phyloP scores from a whole-genome alignment of 1,140 invertebrate genomes.

The Drosophila grimshawi region DNA sequence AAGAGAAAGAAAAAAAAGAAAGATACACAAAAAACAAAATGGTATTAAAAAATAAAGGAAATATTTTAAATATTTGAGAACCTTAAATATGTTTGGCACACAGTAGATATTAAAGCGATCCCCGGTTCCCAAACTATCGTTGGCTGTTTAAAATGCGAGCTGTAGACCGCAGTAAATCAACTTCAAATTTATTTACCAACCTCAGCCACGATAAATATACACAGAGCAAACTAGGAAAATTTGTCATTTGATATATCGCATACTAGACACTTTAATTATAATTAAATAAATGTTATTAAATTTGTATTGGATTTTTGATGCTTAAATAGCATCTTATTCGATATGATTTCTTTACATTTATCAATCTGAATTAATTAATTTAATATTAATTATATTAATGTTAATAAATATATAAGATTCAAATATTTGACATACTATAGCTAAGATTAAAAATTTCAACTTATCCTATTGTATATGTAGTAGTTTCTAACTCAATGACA shows the following conservation, averaged over 20 bases:
- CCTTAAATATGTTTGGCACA: slow-evolving; percentile 53
- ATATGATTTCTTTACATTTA: no score
- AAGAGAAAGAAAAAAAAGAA: slow-evolving; percentile 13
- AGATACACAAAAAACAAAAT: slow-evolving; percentile 17
- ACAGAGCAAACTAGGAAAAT: neutral
- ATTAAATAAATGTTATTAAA: no score
- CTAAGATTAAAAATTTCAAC: neutral
- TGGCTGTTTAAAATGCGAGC: slow-evolving; percentile 36
- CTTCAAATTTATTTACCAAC: slow-evolving; percentile 53
- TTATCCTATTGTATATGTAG: no score
- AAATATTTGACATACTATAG: neutral
- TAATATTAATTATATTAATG: neutral
- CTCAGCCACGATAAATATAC: neutral
- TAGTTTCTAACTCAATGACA: neutral
- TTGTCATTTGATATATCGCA: neutral
- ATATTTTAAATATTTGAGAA: slow-evolving; percentile 73
- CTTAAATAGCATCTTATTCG: no score
- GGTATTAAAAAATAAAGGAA: slow-evolving; percentile 54
- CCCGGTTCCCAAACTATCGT: neutral
- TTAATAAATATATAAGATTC: neutral
- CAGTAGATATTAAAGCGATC: slow-evolving; percentile 35
- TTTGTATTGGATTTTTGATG: no score
- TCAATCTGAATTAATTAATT: no score
- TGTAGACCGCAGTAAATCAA: slow-evolving; percentile 12
- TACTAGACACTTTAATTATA: slow-evolving; percentile 11